Base-by-base conservation (phyloP, 2,797 vertebrate species). In the Lagocephalus sceleratus region DNA sequence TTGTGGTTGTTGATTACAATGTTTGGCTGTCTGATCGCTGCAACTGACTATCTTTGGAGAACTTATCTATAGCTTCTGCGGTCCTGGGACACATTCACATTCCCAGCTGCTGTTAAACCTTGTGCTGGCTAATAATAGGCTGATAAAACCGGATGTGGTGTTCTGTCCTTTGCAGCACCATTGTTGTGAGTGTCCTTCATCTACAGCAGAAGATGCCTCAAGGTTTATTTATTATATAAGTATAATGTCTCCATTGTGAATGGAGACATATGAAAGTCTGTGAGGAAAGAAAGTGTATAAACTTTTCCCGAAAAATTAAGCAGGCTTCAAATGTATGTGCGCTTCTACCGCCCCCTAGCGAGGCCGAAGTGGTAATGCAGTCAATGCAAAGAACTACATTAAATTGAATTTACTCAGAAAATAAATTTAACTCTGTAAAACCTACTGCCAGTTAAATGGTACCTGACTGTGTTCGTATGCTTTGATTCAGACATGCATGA, bases 21-120 rank as follows among this genome's bases (percentile, higher is more conserved):
- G 51, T 29, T 26, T 21, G 47, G 16, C 63, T 64, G 69, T 78
- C 66, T 73, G 71, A 83, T 51, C 73, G 83, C 53, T 73, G 76
- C 65, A 56, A 66, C 52, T 16, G 39, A 1, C 85, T 89, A 80
- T 77, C 59, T 87, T 84, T 81, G 68, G 81, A 79, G 75, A 73
- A 68, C 57, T 64, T 79, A 85, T 79, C 83, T 74, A 73, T 73
- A 71, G 86, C 80, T 29, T 75, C 78, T 83, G 75, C 81, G 41
- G 79, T 73, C 73, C 62, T 11, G 29, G 68, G 70, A 21, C 80
- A 81, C 73, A 80, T 86, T 81, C 67, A 75, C 83, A 86, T 88
- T 89, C 85, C 69, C 82, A 91, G 84, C 79, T 91, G 89, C 79
- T 78, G 73, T 59, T 68, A 35, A 75, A 80, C 56, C 78, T 78